Base-by-base conservation (phyloP, 2,888 invertebrate species). In the Scrobipalpa atriplicella region DNA sequence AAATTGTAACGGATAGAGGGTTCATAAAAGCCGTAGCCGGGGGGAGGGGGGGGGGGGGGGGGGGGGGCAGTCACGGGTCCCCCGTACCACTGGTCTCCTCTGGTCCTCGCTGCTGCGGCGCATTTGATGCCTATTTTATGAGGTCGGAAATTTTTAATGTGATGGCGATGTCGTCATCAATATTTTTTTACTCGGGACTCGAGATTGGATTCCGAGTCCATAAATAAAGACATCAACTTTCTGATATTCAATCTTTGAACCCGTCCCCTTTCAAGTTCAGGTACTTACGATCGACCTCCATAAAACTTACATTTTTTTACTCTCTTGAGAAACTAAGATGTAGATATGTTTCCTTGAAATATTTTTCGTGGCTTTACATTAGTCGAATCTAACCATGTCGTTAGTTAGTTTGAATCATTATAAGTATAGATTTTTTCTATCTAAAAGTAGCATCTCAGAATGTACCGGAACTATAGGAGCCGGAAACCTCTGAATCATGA, bases 71-170 rank as follows among this genome's bases (percentile, higher is more conserved):
- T 47, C 47, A 47, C 47, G 47, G n/a, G 47, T 5, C 3, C n/a
- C n/a, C 60, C n/a, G n/a, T n/a, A n/a, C n/a, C n/a, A n/a, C n/a
- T n/a, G n/a, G n/a, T n/a, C n/a, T n/a, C n/a, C n/a, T n/a, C n/a
- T n/a, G n/a, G n/a, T n/a, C n/a, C n/a, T n/a, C n/a, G 65, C 43
- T 36, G 36, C 54, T 62, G 52, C 43, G 29, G 62, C 41, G n/a
- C 38, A 52, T 61, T 64, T 66, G 58, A 66, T 38, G 66, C 11
- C 19, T 11, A n/a, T n/a, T 66, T 66, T 66, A 66, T 60, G 63
- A 51, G 56, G 51, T 58, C 63, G 58, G 58, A 38, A 36, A 18
- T 36, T 56, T 66, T 63, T 66, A 51, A 66, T 41, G 62, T 43
- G 11, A 62, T 56, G 62, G 18, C 62, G n/a, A 39, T 56, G 62